These are phyloP conservation scores for Scytalopus superciliaris DNA, from an alignment of 2,113 vertebrate species.

Conservation along the genomic window DNA sequence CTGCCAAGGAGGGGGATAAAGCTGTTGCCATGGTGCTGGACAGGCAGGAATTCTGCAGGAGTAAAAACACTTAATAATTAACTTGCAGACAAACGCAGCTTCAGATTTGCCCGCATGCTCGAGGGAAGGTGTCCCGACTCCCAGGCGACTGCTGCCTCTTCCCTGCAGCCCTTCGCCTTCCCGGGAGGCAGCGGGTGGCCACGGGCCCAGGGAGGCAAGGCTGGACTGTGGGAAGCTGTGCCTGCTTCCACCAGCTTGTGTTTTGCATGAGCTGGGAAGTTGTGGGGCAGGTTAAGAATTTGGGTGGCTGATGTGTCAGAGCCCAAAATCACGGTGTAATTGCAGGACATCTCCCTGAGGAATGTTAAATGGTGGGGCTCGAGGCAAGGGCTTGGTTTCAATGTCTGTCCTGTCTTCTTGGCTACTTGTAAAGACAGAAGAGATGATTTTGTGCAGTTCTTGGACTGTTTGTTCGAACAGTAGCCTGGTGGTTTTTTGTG, in stretches of 20 bases:
- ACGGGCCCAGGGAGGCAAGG: neutral
- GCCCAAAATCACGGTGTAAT: neutral
- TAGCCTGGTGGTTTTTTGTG: neutral
- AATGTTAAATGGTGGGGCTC: neutral
- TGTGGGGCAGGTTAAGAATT: neutral
- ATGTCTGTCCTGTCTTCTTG: neutral
- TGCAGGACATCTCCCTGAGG: neutral
- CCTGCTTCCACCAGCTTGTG: neutral
- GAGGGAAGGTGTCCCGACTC: constrained; percentile 24
- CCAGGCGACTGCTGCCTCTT: neutral
- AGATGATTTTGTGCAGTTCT: neutral
- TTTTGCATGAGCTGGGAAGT: neutral
- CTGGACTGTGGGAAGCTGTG: neutral
- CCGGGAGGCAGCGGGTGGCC: neutral
- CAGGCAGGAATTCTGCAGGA: constrained; percentile 60
- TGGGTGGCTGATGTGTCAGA: neutral
- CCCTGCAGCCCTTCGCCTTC: neutral
- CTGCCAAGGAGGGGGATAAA: constrained; percentile 63
- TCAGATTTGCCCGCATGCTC: neutral
- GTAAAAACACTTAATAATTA: constrained; percentile 68
- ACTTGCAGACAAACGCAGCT: constrained; percentile 41
- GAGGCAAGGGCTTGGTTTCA: neutral
- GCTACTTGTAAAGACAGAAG: neutral
- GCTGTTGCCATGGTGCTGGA: constrained; percentile 67
- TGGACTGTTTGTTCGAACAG: neutral